Evolutionary conservation across 2,888 invertebrate species (phyloP), one percentile per base, ranked within the genome.

Genomic region (Conus canariensis): DNA sequence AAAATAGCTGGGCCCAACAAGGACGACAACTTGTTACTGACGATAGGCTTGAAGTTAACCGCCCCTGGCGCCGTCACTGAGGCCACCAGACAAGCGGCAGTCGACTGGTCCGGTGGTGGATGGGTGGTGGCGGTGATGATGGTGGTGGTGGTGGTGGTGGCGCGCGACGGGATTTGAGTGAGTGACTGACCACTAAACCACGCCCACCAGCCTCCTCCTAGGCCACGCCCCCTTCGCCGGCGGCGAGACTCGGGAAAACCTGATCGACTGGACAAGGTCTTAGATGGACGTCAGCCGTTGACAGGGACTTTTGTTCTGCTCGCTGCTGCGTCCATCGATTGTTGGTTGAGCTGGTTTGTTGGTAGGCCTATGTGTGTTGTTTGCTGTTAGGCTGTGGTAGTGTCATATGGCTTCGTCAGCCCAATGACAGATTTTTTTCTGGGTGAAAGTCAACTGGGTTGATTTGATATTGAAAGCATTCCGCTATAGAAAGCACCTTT

Each of bases 1-100:
- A 30, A 30, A 30, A 30, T 30, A 30, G 30, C 30, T 30, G 30
- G 30, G 30, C 30, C 85, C 67, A 67, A 64, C 85, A 86, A 64
- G 85, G 64, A 59, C 59, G 85, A 86, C 85, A 86, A 86, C 64
- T 16, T 30, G 30, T 58, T 58, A n/a, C 10, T 58, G n/a, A 22
- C 12, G 86, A 86, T 86, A 86, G 30, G 30, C 16, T 86, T 86
- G 86, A 86, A 86, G 86, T 86, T 25, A 25, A 14, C 86, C 86
- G 86, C 86, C 60, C 86, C 86, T 60, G 86, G 86, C 86, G 86
- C 86, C 86, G 45, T 45, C 45, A 45, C 45, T 45, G 45, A 19
- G 30, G 60, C 16, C 25, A 22, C 58, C 83, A 56, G 83, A 59
- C 82, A 56, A 22, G 58, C 45, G n/a, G n/a, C 30, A 19, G 14